These are phyloP conservation scores for Pachydiplax longipennis DNA, from an alignment of 2,888 invertebrate species.

Conservation along the genomic window DNA sequence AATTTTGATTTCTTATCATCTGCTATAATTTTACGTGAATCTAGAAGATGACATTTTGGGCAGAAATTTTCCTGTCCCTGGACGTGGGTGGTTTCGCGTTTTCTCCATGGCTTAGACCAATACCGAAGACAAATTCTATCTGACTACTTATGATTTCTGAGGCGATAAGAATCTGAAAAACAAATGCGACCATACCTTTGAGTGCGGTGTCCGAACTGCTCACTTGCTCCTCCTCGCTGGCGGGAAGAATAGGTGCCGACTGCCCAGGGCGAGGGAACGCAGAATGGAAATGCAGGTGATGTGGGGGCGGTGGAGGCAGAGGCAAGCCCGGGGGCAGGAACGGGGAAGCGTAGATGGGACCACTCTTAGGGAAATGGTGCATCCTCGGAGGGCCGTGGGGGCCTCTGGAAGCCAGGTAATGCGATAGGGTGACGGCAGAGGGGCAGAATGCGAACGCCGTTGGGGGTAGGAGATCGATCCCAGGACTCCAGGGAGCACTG, in stretches of 20 bases:
- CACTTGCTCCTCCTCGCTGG: constrained; percentile 72
- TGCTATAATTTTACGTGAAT: too few relatives aligned
- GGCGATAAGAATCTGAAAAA: too few relatives aligned
- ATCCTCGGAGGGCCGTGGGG: constrained; percentile 54
- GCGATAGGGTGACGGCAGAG: constrained; percentile 52
- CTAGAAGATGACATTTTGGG: too few relatives aligned
- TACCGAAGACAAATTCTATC: too few relatives aligned
- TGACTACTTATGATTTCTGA: too few relatives aligned
- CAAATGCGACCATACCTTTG: not conserved
- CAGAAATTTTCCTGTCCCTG: too few relatives aligned
- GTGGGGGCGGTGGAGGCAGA: constrained; percentile 24
- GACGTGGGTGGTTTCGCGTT: too few relatives aligned
- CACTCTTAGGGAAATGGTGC: constrained; percentile 54
- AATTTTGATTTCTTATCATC: too few relatives aligned
- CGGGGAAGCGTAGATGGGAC: constrained; percentile 49
- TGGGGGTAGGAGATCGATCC: constrained; percentile 29
- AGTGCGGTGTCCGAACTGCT: constrained; percentile 75
- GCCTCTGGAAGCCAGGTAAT: constrained; percentile 50
- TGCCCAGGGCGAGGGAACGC: constrained; percentile 57
- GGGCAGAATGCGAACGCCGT: constrained; percentile 51
- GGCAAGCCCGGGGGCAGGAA: constrained; percentile 50
- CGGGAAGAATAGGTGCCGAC: constrained; percentile 56
- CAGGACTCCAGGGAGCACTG: not conserved
- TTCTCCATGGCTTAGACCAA: too few relatives aligned
- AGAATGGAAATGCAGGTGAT: constrained; percentile 52